Percentiles rank a stretch among this genome's conserved stretches.
phyloP scores from a whole-genome alignment of 2,113 vertebrate species.

The Odontophorus gujanensis region DNA sequence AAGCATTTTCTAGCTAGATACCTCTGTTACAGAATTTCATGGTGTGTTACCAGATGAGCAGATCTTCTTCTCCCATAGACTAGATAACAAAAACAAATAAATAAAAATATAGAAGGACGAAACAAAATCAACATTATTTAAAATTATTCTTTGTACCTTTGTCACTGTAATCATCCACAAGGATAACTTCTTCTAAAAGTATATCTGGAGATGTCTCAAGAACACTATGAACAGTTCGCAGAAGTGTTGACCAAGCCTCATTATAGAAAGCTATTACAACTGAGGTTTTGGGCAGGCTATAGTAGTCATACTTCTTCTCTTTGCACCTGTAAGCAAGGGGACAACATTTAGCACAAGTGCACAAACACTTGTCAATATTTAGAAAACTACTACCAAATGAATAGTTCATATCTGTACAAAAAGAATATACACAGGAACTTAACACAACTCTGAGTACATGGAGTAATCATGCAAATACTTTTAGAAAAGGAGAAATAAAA shows the following conservation, averaged over 20 bases:
- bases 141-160: conserved; percentile 80
- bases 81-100: background rate
- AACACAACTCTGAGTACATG: background rate
- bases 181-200: conserved; percentile 91
- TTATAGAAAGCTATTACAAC: conserved; percentile 98
- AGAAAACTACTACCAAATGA: background rate
- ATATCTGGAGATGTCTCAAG: conserved; percentile 95
- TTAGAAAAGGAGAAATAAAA: background rate
- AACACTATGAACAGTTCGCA: conserved; percentile 96
- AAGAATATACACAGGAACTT: background rate
- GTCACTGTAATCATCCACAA: conserved; percentile 97
- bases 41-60: background rate
- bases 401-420: background rate
- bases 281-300: conserved; percentile 86
- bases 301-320: conserved; percentile 89
- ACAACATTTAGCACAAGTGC: background rate
- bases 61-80: background rate
- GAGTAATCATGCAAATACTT: background rate
- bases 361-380: background rate
- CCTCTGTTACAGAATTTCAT: background rate
- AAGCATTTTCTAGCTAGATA: background rate
- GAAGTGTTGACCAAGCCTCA: conserved; percentile 96
- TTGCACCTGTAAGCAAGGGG: conserved; percentile 83
- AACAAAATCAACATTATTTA: background rate
- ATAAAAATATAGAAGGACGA: background rate